Evolutionary conservation across 2,888 invertebrate genomes (phyloP).

Genomic region (Tinea trinotella): DNA sequence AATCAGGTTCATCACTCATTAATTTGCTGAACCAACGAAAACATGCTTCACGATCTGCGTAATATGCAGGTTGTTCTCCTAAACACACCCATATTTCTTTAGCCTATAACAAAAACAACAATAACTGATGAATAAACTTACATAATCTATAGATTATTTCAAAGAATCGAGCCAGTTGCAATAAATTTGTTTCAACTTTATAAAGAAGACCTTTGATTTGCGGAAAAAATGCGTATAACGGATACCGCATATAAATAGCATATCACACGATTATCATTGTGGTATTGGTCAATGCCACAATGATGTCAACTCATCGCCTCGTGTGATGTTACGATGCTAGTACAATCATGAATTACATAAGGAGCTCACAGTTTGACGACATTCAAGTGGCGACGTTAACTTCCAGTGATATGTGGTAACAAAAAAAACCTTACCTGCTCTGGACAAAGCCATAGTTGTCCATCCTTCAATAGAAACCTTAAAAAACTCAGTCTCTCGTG

Average conservation of each 20-base stretch:
- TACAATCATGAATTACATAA: too few species aligned
- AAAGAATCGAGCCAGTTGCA: not conserved
- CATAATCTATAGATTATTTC: not conserved
- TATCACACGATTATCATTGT: too few species aligned
- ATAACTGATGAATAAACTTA: too few species aligned
- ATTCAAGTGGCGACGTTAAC: too few species aligned
- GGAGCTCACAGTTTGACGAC: too few species aligned
- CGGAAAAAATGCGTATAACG: too few species aligned
- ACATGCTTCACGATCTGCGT: conserved; percentile 94
- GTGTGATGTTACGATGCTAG: not conserved
- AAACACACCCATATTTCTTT: conserved; percentile 97
- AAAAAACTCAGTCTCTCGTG: conserved; percentile 95
- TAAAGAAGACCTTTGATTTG: too few species aligned
- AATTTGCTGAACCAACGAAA: conserved; percentile 98
- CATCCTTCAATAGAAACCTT: conserved; percentile 93
- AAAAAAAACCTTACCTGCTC: conserved; percentile 75
- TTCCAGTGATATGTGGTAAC: too few species aligned
- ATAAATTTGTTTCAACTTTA: not conserved
- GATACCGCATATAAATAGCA: too few species aligned
- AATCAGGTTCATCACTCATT: conserved; percentile 96
- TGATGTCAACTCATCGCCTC: not conserved
- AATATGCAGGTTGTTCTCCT: conserved; percentile 93
- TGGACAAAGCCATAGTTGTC: conserved; percentile 96
- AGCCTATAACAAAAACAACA: conserved; percentile 64
- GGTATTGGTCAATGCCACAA: too few species aligned